Evolutionary conservation across 2,888 invertebrate genomes (phyloP), one percentile per base, ranked within the genome.

Genomic region (Heterodera filipjevi): DNA sequence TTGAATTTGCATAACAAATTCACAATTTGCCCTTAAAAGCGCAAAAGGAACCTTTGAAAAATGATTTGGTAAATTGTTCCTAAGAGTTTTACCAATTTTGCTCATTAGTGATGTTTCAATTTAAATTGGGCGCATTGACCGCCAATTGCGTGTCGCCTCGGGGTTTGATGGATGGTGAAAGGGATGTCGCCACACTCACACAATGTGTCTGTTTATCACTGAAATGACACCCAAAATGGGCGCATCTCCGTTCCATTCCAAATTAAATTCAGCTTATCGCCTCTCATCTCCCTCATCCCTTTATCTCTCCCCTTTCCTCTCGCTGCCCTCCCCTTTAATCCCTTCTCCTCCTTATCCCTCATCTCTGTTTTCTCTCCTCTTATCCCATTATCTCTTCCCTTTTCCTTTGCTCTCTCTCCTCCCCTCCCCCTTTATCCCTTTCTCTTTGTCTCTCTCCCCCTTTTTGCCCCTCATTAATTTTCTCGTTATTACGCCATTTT

Each of bases 181-280:
- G 22, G 27, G 59, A n/a, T 27, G 59, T 59, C 59, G 59, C 59
- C 27, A 59, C n/a, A 59, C 27, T 10, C 59, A 27, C 59, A 27
- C 59, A 59, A 59, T 59, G n/a, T 59, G 59, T 59, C 59, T 59
- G 59, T 59, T 59, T 59, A 59, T 59, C 59, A 59, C 59, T 59
- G 59, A n/a, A 10, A 53, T 53, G 53, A 27, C 59, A 27, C 59
- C 59, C 8, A 53, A 59, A 59, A 59, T 59, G n/a, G 27, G 27
- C 59, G 59, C 59, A 59, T 59, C 59, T 59, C 59, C 22, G 27
- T 27, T 10, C 59, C 59, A 10, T 59, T 27, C 59, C 27, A 59
- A 14, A 16, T 16, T 19, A 44, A 16, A 49, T 49, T 16, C 8
- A 49, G 49, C 49, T 49, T 49, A 12, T 49, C 16, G 3, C 19